These are phyloP conservation scores for Myrmophylax atrothorax DNA, from an alignment of 2,113 vertebrate genomes.

Conservation along the genomic window DNA sequence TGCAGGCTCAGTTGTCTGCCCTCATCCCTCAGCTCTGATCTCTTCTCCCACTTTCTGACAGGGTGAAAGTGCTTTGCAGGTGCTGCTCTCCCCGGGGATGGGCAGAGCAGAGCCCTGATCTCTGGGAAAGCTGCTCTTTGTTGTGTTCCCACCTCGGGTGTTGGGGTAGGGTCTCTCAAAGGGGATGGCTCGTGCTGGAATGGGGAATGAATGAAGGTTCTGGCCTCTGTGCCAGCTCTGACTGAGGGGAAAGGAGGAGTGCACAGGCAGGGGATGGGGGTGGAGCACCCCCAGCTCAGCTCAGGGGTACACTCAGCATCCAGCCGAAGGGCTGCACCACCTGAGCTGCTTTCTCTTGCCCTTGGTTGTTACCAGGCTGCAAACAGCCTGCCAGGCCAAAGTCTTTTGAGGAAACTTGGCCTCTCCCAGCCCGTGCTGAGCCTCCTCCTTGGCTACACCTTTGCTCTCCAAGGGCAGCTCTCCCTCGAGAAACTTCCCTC, in stretches of 20 bases:
- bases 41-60: not conserved
- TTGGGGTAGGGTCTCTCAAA: not conserved
- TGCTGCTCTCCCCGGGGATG: not conserved
- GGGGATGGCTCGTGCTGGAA: not conserved
- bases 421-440: not conserved
- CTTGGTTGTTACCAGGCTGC: not conserved
- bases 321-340: not conserved
- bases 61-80: not conserved
- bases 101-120: not conserved
- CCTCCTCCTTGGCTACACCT: not conserved
- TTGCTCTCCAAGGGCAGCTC: slow-evolving; percentile 20
- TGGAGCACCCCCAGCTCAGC: not conserved
- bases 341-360: not conserved
- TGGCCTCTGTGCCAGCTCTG: not conserved
- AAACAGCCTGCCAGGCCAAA: not conserved
- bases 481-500: slow-evolving; percentile 42
- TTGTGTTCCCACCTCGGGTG: rapidly evolving
- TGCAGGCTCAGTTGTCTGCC: rapidly evolving
- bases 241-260: rapidly evolving
- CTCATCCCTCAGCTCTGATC: not conserved
- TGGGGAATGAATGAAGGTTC: not conserved
- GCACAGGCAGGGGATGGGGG: not conserved
- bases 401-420: slow-evolving; percentile 61
- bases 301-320: not conserved
- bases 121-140: too few species aligned